Evolutionary conservation across 1,140 invertebrate species (phyloP).

Genomic region (Hormaphis cornu): DNA sequence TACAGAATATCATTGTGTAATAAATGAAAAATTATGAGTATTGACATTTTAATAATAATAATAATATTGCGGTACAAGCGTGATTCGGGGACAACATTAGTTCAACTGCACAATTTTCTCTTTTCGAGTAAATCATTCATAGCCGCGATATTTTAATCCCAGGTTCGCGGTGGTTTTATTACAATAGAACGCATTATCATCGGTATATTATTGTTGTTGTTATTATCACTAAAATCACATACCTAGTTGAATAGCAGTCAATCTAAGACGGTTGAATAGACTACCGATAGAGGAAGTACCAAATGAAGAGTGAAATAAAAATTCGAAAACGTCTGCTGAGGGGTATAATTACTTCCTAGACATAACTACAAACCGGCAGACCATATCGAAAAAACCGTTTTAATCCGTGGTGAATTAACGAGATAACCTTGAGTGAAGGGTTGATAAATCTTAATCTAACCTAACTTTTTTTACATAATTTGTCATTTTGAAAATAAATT

Average conservation of each 20-base stretch:
- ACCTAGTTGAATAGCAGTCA: background rate
- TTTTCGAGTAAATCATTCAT: background rate
- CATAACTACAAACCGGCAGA: background rate
- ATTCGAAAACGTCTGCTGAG: background rate
- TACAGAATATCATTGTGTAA: too few species aligned
- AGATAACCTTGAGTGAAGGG: background rate
- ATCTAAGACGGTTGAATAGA: background rate
- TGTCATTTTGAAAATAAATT: too few species aligned
- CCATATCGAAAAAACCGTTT: background rate
- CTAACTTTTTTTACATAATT: too few species aligned
- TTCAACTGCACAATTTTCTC: too few species aligned
- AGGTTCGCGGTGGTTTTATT: background rate
- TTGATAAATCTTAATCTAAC: background rate
- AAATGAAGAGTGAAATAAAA: constrained; percentile 3
- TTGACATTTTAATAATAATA: too few species aligned
- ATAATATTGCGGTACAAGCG: too few species aligned
- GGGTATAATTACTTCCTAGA: constrained; percentile 16
- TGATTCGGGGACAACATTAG: too few species aligned
- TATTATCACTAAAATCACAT: background rate
- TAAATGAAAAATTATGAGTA: too few species aligned
- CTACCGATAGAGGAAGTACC: too few species aligned
- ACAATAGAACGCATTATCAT: background rate
- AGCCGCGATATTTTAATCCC: background rate
- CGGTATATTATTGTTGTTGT: background rate
- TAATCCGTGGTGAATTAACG: background rate